Evolutionary conservation across 2,113 vertebrate species (phyloP).

Genomic region (Psilopogon haemacephalus): DNA sequence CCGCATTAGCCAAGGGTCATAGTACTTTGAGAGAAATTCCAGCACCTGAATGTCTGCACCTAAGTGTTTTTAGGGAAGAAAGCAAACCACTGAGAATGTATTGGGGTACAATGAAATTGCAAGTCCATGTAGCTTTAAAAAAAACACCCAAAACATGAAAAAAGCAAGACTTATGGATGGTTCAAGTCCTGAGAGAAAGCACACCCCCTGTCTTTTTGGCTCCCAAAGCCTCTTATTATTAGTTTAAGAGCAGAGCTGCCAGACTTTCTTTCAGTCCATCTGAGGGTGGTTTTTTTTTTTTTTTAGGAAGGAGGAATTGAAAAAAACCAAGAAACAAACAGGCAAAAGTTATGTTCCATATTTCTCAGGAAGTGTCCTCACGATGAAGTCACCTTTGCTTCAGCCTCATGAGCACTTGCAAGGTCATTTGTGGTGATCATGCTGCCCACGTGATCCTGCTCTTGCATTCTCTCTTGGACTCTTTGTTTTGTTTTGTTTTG

Average conservation of each 20-base stretch:
- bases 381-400: background rate
- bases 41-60: background rate
- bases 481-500: background rate
- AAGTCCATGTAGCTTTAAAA: background rate
- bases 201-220: background rate
- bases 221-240: background rate
- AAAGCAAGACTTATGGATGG: background rate
- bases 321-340: background rate
- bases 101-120: background rate
- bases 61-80: background rate
- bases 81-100: background rate
- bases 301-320: no score
- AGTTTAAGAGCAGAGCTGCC: constrained; percentile 14
- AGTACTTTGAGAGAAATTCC: background rate
- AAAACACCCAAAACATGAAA: accelerated
- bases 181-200: background rate
- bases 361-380: background rate
- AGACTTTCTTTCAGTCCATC: background rate
- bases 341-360: constrained; percentile 32
- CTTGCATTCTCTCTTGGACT: background rate
- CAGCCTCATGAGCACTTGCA: background rate
- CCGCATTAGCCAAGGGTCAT: background rate
- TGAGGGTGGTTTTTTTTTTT: background rate
- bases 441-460: background rate
- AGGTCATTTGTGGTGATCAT: background rate